phyloP scores from a whole-genome alignment of 1,140 invertebrate genomes.

The Pogonomyrmex californicus region DNA sequence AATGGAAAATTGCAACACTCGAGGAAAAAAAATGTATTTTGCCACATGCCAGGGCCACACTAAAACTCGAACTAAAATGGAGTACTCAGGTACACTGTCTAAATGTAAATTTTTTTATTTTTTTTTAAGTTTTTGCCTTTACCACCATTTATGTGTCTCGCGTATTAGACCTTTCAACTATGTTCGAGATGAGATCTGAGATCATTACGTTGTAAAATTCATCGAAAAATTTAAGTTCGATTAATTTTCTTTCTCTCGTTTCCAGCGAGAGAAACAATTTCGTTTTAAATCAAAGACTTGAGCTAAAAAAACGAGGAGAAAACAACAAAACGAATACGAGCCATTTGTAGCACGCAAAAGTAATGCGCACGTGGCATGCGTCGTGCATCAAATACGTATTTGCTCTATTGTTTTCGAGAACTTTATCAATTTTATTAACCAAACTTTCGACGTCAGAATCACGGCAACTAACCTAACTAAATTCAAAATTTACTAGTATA shows the following conservation, averaged over 20 bases:
- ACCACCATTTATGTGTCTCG: background rate
- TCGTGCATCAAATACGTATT: constrained; percentile 5
- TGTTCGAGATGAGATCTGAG: constrained; percentile 2
- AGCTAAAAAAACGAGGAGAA: background rate
- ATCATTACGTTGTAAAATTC: constrained; percentile 43
- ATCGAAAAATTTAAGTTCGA: constrained; percentile 63
- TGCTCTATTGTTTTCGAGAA: constrained; percentile 25
- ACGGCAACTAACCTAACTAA: constrained; percentile 68
- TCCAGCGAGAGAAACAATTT: background rate
- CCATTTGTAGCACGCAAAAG: background rate
- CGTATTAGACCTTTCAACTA: constrained; percentile 55
- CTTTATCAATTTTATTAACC: constrained; percentile 47
- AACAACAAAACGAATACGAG: background rate
- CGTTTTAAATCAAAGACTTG: background rate
- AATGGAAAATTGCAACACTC: constrained; percentile 69
- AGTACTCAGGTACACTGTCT: constrained; percentile 54
- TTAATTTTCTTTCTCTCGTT: constrained; percentile 57
- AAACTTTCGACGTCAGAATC: constrained; percentile 58
- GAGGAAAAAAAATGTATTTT: constrained; percentile 62
- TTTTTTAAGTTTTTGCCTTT: constrained; percentile 31
- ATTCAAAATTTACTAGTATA: constrained; percentile 65
- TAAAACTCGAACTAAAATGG: constrained; percentile 18
- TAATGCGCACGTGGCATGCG: background rate
- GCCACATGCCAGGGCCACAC: constrained; percentile 14
- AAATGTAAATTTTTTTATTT: constrained; percentile 65